These are phyloP conservation scores for Lindbergichthys nudifrons DNA, from an alignment of 2,797 vertebrate species.

Conservation along the genomic window DNA sequence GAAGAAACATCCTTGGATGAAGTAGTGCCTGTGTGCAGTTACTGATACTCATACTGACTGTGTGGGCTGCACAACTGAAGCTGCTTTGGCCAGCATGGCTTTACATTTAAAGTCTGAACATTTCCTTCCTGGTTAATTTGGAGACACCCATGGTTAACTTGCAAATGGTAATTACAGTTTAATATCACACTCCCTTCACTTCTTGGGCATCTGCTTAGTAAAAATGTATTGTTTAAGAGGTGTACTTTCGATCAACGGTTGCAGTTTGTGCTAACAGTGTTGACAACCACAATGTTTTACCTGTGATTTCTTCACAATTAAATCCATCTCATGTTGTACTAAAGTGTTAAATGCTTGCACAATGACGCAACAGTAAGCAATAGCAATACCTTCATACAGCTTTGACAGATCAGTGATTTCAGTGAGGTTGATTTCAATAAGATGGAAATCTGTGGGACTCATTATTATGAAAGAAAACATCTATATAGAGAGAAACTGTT, in stretches of 20 bases:
- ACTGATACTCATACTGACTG: not conserved
- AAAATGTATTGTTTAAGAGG: not conserved
- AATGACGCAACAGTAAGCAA: not conserved
- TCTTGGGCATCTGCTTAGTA: not conserved
- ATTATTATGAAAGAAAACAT: too few relatives aligned
- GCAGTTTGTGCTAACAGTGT: not conserved
- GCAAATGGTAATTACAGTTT: not conserved
- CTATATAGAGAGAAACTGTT: too few relatives aligned
- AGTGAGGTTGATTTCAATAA: not conserved
- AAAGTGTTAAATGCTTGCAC: not conserved
- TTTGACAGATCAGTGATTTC: not conserved
- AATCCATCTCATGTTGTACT: not conserved
- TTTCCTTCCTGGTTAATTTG: not conserved
- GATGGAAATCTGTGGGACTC: not conserved
- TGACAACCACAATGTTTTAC: not conserved
- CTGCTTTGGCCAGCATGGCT: not conserved
- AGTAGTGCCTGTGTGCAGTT: not conserved
- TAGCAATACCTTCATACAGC: not conserved
- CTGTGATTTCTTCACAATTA: not conserved
- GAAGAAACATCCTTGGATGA: conserved; percentile 11
- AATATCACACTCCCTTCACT: not conserved
- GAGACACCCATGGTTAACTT: not conserved
- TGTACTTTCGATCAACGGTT: too few relatives aligned
- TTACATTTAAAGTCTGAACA: not conserved
- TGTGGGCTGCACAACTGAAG: not conserved